Evolutionary conservation across 2,888 invertebrate species (phyloP), one percentile per base, ranked within the genome.

Genomic region (Sphinx pinastri): DNA sequence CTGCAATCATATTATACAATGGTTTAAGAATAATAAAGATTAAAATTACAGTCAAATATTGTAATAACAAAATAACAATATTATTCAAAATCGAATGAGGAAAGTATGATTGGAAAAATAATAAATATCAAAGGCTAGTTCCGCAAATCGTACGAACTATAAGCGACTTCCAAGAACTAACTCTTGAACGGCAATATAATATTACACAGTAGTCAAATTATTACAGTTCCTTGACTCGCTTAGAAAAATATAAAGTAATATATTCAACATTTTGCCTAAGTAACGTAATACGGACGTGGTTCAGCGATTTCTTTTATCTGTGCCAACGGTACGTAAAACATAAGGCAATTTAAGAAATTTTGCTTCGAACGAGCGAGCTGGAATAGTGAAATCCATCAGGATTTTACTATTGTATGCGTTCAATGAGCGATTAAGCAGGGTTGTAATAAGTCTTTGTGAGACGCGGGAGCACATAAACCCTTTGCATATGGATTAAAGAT

Each of bases 311-410:
- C 73, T 77, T 79, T 82, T 81, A 84, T 83, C 81, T 83, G 73
- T 78, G 77, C 77, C 80, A 82, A 77, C 79, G 73, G 75, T 75
- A 77, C 77, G 77, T 77, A 79, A 81, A 82, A 80, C 77, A 80
- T 79, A 79, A 79, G 75, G 74, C 74, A 76, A 77, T 77, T 73
- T 83, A 79, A 77, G 76, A 83, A 85, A 84, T 84, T 84, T 81
- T 81, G 76, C 74, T 72, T 69, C 73, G 68, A 81, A 76, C 76
- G 78, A 76, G 76, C 76, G 75, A 74, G 45, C 63, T 16, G 73
- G 75, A 73, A 71, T 74, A 79, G 75, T 76, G 75, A 72, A 77
- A 81, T 76, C 79, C 76, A 74, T 77, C 76, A 74, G 70, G 19
- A 63, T 55, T 63, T 57, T 63, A 45, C 54, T 25, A 54, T 69